Evolutionary conservation across 2,888 invertebrate species (phyloP).

Genomic region (Nymphalis polychloros): DNA sequence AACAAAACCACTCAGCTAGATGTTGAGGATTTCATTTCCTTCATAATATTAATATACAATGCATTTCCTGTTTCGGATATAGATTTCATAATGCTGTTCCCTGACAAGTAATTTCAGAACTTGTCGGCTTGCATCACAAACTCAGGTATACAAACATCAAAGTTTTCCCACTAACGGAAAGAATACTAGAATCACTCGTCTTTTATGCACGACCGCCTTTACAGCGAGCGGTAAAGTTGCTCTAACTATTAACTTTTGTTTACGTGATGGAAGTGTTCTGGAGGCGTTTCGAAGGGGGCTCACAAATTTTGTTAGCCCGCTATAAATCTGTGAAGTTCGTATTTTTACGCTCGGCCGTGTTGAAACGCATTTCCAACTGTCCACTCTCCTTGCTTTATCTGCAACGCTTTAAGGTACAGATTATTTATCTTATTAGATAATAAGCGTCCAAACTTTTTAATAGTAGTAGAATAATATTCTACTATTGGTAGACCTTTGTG

Average conservation of each 20-base stretch:
- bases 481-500: too few relatives aligned
- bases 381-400: background rate
- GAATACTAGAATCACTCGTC: conserved; percentile 17
- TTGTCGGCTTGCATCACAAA: background rate
- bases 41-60: too few relatives aligned
- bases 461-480: too few relatives aligned
- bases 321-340: conserved; percentile 26
- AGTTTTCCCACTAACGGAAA: conserved; percentile 9
- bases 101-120: conserved; percentile 1
- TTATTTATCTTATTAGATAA: background rate
- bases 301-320: conserved; percentile 23
- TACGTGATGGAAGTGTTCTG: conserved; percentile 23
- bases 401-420: background rate
- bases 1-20: too few relatives aligned
- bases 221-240: conserved; percentile 10
- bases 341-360: conserved; percentile 4
- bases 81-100: background rate
- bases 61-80: too few relatives aligned
- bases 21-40: too few relatives aligned
- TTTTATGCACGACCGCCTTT: conserved; percentile 26
- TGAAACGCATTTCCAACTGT: conserved; percentile 8
- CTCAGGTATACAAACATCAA: conserved; percentile 6
- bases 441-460: background rate
- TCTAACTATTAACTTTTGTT: conserved; percentile 32
- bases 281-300: conserved; percentile 16